A percentile compares a stretch with the other conserved stretches of the same genome.
Conservation (phyloP, 1,140 invertebrate genomes). For the Eufriesea mexicana region DNA sequence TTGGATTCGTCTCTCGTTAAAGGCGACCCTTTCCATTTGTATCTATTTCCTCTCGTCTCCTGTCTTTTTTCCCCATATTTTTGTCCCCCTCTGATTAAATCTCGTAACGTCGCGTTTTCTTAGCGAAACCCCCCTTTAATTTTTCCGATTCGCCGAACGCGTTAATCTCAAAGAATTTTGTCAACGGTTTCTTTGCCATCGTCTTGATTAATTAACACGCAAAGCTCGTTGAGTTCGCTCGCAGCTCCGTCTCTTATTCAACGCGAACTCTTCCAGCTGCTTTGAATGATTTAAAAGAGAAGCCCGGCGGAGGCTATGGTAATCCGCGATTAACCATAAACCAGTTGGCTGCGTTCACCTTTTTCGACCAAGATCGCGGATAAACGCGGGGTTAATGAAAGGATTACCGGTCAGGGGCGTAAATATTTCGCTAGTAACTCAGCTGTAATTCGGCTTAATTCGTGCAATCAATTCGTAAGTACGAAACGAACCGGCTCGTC, state of each 20-base stretch:
- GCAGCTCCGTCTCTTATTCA: background rate
- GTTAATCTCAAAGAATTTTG: background rate
- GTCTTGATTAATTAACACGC: constrained; percentile 21
- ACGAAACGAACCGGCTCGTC: background rate
- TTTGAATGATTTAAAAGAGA: background rate
- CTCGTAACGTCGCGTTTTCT: too few species aligned
- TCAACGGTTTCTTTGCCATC: background rate
- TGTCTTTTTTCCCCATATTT: background rate
- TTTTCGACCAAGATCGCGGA: too few species aligned
- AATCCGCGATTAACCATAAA: background rate
- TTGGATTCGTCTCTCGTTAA: constrained; percentile 18
- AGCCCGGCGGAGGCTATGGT: too few species aligned
- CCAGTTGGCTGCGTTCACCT: background rate
- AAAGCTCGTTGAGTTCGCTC: background rate
- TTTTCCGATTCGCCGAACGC: background rate
- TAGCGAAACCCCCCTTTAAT: too few species aligned
- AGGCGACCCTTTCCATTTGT: background rate
- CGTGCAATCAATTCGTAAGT: background rate
- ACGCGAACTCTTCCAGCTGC: too few species aligned
- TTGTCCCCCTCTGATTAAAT: background rate
- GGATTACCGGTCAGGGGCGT: too few species aligned
- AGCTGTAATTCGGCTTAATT: too few species aligned
- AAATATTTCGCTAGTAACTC: too few species aligned
- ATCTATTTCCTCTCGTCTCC: background rate
- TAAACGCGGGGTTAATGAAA: too few species aligned